Evolutionary conservation across 2,797 vertebrate genomes (phyloP), one percentile per base, ranked within the genome.

Genomic region (Peromyscus nudipes): DNA sequence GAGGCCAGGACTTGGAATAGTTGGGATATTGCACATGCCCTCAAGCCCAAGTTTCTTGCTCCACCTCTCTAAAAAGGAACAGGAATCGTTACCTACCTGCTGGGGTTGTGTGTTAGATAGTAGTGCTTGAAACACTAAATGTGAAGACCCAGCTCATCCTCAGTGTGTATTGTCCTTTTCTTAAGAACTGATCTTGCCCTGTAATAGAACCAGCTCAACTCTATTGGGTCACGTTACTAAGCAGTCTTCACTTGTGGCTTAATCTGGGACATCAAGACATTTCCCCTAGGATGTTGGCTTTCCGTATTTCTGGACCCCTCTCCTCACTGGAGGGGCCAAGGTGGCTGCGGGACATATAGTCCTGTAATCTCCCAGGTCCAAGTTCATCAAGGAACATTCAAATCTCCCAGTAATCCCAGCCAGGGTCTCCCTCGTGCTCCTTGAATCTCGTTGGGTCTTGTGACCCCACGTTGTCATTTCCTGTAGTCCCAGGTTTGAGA

Each of bases 211-310:
- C 55, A 89, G 5, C n/a, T 65, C 73, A 40, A 16, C 21, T 57
- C 17, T 60, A n/a, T 76, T 87, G 84, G 29, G 19, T 90, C 14
- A 43, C 29, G 16, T 86, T 92, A 64, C 81, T 80, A 40, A 71
- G 77, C 80, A 88, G 40, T 89, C 65, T 95, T 96, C 77, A 96
- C 13, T 40, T 76, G 21, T 71, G 9, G 2, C n/a, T 84, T 92
- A 11, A 65, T 88, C 81, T 77, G 55, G 67, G 27, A 17, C n/a
- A 55, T 90, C 37, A 77, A 60, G 11, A 31, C 37, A 90, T 40
- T 87, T 62, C 92, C 40, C 37, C 17, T 2, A 49, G 52, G 31
- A 82, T 67, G 21, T 84, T 23, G 29, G 31, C 73, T 95, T 91
- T 92, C 21, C 69, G 40, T 89, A 0, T 82, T 77, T 95, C 55